Evolutionary conservation across 2,797 vertebrate species (phyloP), one percentile per base, ranked within the genome.

Genomic region (Clarias pachynema): DNA sequence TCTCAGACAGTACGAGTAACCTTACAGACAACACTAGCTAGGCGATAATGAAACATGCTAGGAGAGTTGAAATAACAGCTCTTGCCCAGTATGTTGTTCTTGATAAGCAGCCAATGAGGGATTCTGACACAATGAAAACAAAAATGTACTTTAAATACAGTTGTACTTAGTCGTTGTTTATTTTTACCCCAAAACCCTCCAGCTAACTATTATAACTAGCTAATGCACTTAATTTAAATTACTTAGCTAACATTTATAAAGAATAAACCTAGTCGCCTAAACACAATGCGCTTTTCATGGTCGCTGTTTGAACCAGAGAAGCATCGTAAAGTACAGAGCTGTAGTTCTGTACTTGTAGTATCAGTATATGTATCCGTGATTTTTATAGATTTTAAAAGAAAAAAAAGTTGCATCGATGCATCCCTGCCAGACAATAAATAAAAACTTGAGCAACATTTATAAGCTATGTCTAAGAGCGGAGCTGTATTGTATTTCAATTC

Each of bases 341-440:
- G 44, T 44, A 44, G 24, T 8, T 29, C 15, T 7, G 24, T 49
- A 5, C 2, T 49, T 53, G 72, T 74, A 49, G 72, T 74, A 53
- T 74, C 44, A 16, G 72, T 29, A 49, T 74, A 22, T 3, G 5
- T n/a, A 73, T 70, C 68, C 0, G 4, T 44, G 24, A 26, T 15
- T 0, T 44, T 26, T 74, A 29, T 6, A 22, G 10, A 14, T 72
- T 24, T n/a, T 8, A 3, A 18, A 31, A 5, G 53, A 7, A 9
- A 70, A 44, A 90, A 88, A 90, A 90, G 91, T 91, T 88, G 91
- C 93, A 90, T 83, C 18, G 80, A 37, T 70, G 65, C 65, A 70
- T 82, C 80, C 80, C 31, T 37, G 22, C 5, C 16, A 66, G 49
- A 68, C 60, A 59, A 69, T 20, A 10, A 65, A 20, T 18, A 22